A percentile compares a stretch with the other conserved stretches of the same genome.
phyloP scores from a whole-genome alignment of 2,113 vertebrate genomes.

The Hippocampus mohnikei region DNA sequence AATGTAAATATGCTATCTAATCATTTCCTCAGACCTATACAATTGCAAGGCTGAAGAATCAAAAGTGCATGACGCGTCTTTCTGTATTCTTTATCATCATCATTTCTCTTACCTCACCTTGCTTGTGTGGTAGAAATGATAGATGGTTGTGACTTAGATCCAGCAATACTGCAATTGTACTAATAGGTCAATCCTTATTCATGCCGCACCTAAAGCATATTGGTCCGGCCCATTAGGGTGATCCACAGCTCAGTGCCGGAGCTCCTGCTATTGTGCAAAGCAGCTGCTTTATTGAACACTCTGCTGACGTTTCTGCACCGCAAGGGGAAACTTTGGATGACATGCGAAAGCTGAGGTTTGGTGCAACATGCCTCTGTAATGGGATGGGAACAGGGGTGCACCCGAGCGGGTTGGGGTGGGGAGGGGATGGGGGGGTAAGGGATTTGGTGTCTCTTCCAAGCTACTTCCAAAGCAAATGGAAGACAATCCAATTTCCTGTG shows the following conservation, averaged over 20 bases:
- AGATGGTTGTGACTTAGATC: conserved; percentile 51
- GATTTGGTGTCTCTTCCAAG: conserved; percentile 61
- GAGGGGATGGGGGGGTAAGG: conserved; percentile 1
- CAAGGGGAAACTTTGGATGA: conserved; percentile 84
- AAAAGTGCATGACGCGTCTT: conserved; percentile 10
- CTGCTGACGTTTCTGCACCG: conserved; percentile 76
- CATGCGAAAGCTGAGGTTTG: conserved; percentile 83
- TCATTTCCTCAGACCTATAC: not conserved
- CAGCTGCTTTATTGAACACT: conserved; percentile 61
- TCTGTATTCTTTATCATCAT: conserved; percentile 29
- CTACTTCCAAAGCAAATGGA: conserved; percentile 93
- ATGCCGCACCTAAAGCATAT: conserved; percentile 59
- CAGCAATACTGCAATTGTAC: conserved; percentile 59
- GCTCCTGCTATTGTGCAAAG: conserved; percentile 50
- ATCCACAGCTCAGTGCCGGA: conserved; percentile 44
- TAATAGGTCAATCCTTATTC: conserved; percentile 52
- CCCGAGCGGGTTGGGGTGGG: conserved; percentile 15
- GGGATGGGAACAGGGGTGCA: conserved; percentile 82
- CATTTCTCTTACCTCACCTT: conserved; percentile 47
- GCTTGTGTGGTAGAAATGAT: conserved; percentile 52
- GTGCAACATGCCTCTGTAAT: conserved; percentile 84
- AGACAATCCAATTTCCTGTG: conserved; percentile 98
- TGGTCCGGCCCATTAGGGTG: conserved; percentile 62
- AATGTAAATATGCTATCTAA: not conserved
- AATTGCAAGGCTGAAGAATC: not conserved